Base-by-base conservation (phyloP, 1,140 invertebrate species). In the Dendrolimus punctatus region DNA sequence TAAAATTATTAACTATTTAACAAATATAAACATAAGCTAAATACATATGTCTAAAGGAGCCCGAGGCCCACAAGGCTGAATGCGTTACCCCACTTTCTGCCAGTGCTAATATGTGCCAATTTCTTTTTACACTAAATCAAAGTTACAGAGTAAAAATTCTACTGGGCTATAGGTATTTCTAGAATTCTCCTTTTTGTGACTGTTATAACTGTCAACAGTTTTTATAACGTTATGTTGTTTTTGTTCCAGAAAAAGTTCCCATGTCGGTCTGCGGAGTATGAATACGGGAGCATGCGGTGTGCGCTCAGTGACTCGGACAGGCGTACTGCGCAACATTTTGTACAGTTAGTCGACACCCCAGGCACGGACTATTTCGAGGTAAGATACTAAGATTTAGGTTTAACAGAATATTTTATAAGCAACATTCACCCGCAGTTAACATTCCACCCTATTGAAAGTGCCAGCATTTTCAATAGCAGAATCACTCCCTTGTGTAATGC, bases 331-430 rank as follows among this genome's bases (percentile, higher is more conserved):
- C 94, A 93, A 0, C 94, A 95, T 72, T 93, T 93, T 70, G 91
- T 94, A 4, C 94, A 96, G 69, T 92, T 98, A 57, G 92, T 95
- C 3, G 96, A 98, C 66, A 94, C 95, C 2, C 94, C 94, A 65
- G 96, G 96, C 36, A 94, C 96, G 4, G 96, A 98, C 79, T 98
- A 98, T 73, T 98, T 98, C 78, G 96, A 98, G 76, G 83, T 83
- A 68, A 53, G 43, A 38, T 45, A 45, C 8, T 40, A 39, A 49
- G 39, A 8, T 49, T 4, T 9, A 39, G 41, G 7, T 2, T 43
- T 43, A 43, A 8, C n/a, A 8, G n/a, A 43, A 43, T 43, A 8
- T 43, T 43, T 23, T 23, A 23, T 23, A 23, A 23, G 23, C 1
- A 3, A 23, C 23, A 23, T 23, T 23, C 23, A 23, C 23, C 23